phyloP scores from a whole-genome alignment of 1,140 invertebrate genomes.

The Megalonaias nervosa region DNA sequence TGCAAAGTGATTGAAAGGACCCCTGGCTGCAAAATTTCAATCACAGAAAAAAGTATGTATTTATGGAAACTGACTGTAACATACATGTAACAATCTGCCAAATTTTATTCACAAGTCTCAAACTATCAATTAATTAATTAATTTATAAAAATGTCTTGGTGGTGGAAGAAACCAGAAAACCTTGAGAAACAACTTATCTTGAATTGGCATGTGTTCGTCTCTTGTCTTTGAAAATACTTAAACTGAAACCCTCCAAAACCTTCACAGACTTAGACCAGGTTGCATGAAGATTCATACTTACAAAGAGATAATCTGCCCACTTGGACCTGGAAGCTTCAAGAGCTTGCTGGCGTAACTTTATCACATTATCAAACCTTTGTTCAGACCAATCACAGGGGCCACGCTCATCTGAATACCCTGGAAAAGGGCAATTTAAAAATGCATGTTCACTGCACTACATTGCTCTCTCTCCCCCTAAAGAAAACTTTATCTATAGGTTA shows the following conservation, averaged over 20 bases:
- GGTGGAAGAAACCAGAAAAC: too few species aligned
- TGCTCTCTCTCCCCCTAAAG: too few species aligned
- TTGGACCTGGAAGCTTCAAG: constrained; percentile 80
- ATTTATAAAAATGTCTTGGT: too few species aligned
- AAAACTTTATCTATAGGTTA: too few species aligned
- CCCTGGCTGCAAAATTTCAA: too few species aligned
- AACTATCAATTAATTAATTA: too few species aligned
- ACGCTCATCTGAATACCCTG: constrained; percentile 76
- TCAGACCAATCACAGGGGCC: constrained; percentile 83
- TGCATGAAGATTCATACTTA: constrained; percentile 39
- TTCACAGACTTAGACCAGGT: too few species aligned
- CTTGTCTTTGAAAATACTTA: neutral
- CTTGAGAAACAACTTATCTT: neutral
- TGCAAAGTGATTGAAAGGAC: too few species aligned
- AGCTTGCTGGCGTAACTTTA: constrained; percentile 85
- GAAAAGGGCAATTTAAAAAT: constrained; percentile 4
- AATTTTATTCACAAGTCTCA: too few species aligned
- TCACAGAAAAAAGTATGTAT: too few species aligned
- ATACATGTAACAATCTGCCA: too few species aligned
- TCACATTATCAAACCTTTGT: constrained; percentile 85
- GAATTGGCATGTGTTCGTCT: neutral
- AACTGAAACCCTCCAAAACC: neutral
- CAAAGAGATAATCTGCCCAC: constrained; percentile 91
- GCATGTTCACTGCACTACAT: neutral
- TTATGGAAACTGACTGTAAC: too few species aligned